Evolutionary conservation across 2,888 invertebrate genomes (phyloP).

Genomic region (Athalia cordata): DNA sequence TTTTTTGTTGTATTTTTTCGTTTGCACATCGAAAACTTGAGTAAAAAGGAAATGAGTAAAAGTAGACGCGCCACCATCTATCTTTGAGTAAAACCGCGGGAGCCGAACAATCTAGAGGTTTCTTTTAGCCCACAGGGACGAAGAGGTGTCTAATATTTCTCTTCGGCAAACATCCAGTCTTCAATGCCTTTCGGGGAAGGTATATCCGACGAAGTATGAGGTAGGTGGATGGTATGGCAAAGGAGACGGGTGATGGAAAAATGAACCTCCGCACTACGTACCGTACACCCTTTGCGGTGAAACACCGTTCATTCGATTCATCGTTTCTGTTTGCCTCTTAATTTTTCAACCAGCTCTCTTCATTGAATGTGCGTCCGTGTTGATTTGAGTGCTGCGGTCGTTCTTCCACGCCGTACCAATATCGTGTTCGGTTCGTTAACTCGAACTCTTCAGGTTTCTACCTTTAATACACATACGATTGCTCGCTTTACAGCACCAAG

Average conservation of each 20-base stretch:
- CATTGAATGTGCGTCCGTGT: conserved; percentile 23
- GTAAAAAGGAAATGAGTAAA: conserved; percentile 13
- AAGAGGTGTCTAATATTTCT: conserved; percentile 21
- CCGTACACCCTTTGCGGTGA: too few relatives aligned
- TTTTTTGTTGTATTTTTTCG: too few relatives aligned
- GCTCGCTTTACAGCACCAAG: conserved; percentile 51
- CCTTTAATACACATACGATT: conserved; percentile 7
- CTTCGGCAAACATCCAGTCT: conserved; percentile 45
- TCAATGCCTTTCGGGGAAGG: conserved; percentile 42
- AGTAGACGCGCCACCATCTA: conserved; percentile 5
- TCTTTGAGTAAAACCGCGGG: conserved; percentile 6
- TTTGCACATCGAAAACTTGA: background rate
- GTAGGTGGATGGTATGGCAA: conserved; percentile 27
- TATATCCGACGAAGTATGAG: conserved; percentile 38
- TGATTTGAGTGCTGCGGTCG: conserved; percentile 27
- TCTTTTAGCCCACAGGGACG: conserved; percentile 40
- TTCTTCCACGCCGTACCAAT: background rate
- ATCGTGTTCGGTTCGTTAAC: conserved; percentile 11
- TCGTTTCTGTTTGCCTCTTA: too few relatives aligned
- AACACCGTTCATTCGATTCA: too few relatives aligned
- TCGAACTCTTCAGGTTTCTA: background rate
- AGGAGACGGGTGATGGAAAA: background rate
- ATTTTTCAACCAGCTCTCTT: background rate
- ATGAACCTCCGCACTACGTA: background rate
- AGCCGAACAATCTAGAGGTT: conserved; percentile 30